Evolutionary conservation across 2,113 vertebrate genomes (phyloP).

Genomic region (Bufo gargarizans): DNA sequence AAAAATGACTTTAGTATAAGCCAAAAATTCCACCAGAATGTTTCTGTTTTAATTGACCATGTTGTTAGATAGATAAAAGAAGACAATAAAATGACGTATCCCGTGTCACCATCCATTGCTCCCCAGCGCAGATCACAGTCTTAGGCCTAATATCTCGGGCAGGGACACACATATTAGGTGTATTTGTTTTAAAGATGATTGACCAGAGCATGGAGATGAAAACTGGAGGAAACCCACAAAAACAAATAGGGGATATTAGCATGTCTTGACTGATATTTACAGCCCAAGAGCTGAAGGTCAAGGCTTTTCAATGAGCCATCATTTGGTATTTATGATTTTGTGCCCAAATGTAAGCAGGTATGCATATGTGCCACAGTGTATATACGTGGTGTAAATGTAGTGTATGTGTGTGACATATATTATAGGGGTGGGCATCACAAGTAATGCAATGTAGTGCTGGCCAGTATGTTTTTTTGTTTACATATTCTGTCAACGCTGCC

Average conservation of each 20-base stretch:
- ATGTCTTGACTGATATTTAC: too few species aligned
- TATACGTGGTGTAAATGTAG: too few species aligned
- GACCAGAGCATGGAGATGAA: too few species aligned
- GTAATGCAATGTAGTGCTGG: too few species aligned
- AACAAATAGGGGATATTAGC: not conserved
- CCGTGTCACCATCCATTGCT: not conserved
- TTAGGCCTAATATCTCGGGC: not conserved
- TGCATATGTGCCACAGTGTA: too few species aligned
- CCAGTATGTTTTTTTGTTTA: too few species aligned
- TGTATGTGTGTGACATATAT: too few species aligned
- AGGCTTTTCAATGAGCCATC: not conserved
- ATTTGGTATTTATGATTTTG: not conserved
- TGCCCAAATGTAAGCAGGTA: too few species aligned
- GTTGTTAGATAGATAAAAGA: not conserved
- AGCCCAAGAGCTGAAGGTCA: not conserved
- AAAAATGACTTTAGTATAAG: not conserved
- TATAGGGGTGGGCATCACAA: too few species aligned
- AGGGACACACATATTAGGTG: not conserved
- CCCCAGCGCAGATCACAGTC: not conserved
- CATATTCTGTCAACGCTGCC: too few species aligned
- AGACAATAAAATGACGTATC: not conserved
- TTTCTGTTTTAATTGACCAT: not conserved
- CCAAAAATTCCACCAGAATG: not conserved
- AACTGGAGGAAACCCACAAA: not conserved
- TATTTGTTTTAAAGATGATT: not conserved